Base-by-base conservation (phyloP, 2,888 invertebrate species). In the Agriopis leucophaearia region DNA sequence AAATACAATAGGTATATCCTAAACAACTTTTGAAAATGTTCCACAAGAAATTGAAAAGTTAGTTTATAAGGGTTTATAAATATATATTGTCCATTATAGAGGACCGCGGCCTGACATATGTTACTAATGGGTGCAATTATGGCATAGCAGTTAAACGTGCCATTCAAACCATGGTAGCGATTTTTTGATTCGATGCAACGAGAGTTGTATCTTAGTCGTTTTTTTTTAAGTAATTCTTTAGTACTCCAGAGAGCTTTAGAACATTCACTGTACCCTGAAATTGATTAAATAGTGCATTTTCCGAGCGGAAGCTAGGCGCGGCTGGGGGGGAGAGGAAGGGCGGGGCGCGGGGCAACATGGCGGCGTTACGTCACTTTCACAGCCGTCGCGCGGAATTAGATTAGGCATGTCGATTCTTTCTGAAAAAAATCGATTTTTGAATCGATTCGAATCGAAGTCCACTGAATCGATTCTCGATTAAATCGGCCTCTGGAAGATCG, bases 361-460 rank as follows among this genome's bases (percentile, higher is more conserved):
- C 92, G 85, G 78, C 86, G 83, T 92, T 92, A 92, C 92, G 92
- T 92, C 92, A 92, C 89, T 89, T 89, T 88, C 88, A 86, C 87
- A 88, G 89, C 78, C 88, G 89, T 88, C 86, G 86, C 86, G 88
- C 83, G 84, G 84, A 92, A 92, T 91, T 92, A 88, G 93, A 91
- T 90, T 93, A 93, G 93, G n/a, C n/a, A n/a, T n/a, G n/a, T n/a
- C n/a, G n/a, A n/a, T n/a, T n/a, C n/a, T n/a, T n/a, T n/a, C n/a
- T n/a, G n/a, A n/a, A n/a, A n/a, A n/a, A n/a, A n/a, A n/a, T n/a
- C n/a, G n/a, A n/a, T n/a, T n/a, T n/a, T n/a, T n/a, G n/a, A n/a
- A n/a, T n/a, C n/a, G n/a, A n/a, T n/a, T n/a, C n/a, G n/a, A n/a
- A n/a, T n/a, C n/a, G n/a, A n/a, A n/a, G n/a, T n/a, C n/a, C n/a